A percentile compares a stretch with the other conserved stretches of the same genome.
phyloP scores from a whole-genome alignment of 2,113 vertebrate genomes.

The Neotoma lepida region DNA sequence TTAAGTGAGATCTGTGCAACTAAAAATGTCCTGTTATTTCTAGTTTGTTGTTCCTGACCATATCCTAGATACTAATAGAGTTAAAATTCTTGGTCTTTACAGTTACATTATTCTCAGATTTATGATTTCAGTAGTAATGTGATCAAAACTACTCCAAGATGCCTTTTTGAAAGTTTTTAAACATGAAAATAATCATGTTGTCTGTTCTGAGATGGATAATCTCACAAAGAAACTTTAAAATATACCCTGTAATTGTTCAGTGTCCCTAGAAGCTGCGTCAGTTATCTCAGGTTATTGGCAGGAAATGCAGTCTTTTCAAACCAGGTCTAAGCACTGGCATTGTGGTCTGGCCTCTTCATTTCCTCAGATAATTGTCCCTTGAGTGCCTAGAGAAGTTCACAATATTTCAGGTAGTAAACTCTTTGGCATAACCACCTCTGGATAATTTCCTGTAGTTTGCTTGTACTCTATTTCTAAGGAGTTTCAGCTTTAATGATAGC shows the following conservation, averaged over 20 bases:
- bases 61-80: background rate
- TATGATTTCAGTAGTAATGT: background rate
- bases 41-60: background rate
- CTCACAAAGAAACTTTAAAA: background rate
- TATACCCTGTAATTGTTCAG: background rate
- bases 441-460: background rate
- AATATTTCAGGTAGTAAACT: background rate
- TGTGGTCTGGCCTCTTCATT: background rate
- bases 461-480: background rate
- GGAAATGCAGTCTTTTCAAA: background rate
- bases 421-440: background rate
- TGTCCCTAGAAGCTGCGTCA: background rate
- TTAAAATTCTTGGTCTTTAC: background rate
- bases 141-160: background rate
- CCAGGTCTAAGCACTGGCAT: background rate
- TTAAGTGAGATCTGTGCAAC: background rate
- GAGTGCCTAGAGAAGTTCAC: background rate
- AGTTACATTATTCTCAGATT: background rate
- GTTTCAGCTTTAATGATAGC: background rate
- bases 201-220: background rate
- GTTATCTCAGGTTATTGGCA: background rate
- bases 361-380: background rate
- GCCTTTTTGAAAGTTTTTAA: background rate
- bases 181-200: background rate
- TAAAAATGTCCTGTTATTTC: background rate